Evolutionary conservation across 1,140 invertebrate genomes (phyloP), one percentile per base, ranked within the genome.

Genomic region (Lysiphlebus fabarum): DNA sequence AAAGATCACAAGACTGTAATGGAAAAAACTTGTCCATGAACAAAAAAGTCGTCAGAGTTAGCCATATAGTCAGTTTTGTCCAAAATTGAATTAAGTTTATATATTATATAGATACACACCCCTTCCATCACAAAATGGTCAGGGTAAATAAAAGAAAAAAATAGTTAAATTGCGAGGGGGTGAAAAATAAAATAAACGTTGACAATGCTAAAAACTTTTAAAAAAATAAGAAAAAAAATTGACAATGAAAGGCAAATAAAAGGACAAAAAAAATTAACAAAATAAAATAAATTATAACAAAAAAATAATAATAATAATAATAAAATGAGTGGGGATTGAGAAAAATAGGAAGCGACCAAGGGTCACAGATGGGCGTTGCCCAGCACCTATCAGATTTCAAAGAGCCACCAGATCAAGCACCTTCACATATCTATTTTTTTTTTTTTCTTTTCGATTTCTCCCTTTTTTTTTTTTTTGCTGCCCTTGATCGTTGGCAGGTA

Each of bases 311-410:
- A 26, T 9, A 38, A 7, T 36, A 14, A 40, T 36, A 54, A 17
- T n/a, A 41, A 17, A 53, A 41, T 40, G 47, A 37, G 14, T 17
- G 10, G 33, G 36, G 14, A 41, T 9, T 55, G 48, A 44, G 45
- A 43, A 53, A 37, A 41, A 47, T 38, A 53, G 51, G 34, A 60
- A 59, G 47, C 44, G 63, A 59, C 56, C 56, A 58, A 49, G 63
- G 60, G 60, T 65, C 63, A 65, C 57, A 58, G 55, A 58, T 67
- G 65, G 69, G 70, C 70, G 70, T 70, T 68, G 71, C 66, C 70
- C 68, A 66, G 41, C 38, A 73, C 69, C 71, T 69, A 74, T 72
- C 67, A 67, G 56, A 73, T 72, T 72, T 72, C 69, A 59, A 17
- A 60, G 61, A 62, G 66, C 48, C 38, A 51, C 50, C 40, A 70